A percentile compares a stretch with the other conserved stretches of the same genome.
phyloP scores from a whole-genome alignment of 2,888 invertebrate species.

The Leucophenga montana region DNA sequence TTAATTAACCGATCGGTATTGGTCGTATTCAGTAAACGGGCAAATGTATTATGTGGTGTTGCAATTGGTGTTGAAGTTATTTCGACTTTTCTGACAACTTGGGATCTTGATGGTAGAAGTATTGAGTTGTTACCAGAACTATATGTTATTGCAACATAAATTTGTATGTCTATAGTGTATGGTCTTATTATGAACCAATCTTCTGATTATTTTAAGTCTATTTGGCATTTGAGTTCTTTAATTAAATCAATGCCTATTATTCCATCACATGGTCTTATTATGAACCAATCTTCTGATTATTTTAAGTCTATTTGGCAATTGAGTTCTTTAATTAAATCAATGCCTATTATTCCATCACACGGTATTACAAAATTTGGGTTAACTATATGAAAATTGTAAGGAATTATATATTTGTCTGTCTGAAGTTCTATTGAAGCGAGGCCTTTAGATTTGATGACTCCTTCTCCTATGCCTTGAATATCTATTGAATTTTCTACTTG shows the following conservation, averaged over 20 bases:
- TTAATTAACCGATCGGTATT: not conserved
- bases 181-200: not conserved
- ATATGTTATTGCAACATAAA: not conserved
- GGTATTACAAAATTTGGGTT: not conserved
- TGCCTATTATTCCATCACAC: not conserved
- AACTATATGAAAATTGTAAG: not conserved
- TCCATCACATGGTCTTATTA: not conserved
- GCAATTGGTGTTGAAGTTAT: too few relatives aligned
- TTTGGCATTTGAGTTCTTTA: not conserved
- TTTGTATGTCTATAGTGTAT: too few relatives aligned
- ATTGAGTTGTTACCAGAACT: too few relatives aligned
- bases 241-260: not conserved
- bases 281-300: too few relatives aligned
- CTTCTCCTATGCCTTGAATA: too few relatives aligned
- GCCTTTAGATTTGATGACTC: too few relatives aligned
- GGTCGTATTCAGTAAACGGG: not conserved
- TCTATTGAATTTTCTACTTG: too few relatives aligned
- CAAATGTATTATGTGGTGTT: not conserved
- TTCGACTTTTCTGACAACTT: too few relatives aligned
- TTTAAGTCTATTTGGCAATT: not conserved
- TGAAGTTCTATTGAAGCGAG: not conserved
- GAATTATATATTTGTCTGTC: not conserved
- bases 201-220: too few relatives aligned
- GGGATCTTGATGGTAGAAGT: too few relatives aligned
- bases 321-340: not conserved